Conservation (phyloP, 1,140 invertebrate species). For the Temnothorax nylanderi region DNA sequence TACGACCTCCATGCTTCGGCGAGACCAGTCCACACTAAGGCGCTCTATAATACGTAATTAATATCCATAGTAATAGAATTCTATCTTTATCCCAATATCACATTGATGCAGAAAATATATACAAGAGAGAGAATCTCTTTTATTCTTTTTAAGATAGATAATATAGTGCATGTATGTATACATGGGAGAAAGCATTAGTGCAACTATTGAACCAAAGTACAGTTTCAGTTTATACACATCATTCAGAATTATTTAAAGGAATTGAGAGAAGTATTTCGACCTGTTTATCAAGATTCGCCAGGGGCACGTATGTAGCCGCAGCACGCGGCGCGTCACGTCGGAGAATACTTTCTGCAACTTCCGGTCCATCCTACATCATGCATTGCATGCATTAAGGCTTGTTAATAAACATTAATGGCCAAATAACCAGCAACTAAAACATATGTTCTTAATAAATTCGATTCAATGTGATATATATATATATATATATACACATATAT, state of each 20-base stretch:
- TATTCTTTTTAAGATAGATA: slow-evolving; percentile 65
- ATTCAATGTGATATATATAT: slow-evolving; percentile 69
- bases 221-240: slow-evolving; percentile 74
- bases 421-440: slow-evolving; percentile 79
- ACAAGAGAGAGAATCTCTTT: slow-evolving; percentile 65
- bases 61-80: slow-evolving; percentile 57
- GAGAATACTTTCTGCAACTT: slow-evolving; percentile 83
- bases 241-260: slow-evolving; percentile 79
- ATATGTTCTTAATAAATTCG: slow-evolving; percentile 74
- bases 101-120: slow-evolving; percentile 76
- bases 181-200: slow-evolving; percentile 77
- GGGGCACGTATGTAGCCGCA: slow-evolving; percentile 84
- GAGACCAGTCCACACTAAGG: slow-evolving; percentile 82
- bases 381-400: slow-evolving; percentile 85
- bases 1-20: slow-evolving; percentile 82
- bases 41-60: slow-evolving; percentile 78
- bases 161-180: slow-evolving; percentile 76
- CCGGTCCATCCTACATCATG: slow-evolving; percentile 85
- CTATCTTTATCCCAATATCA: slow-evolving; percentile 48
- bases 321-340: slow-evolving; percentile 83
- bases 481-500: slow-evolving; percentile 44
- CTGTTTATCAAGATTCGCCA: slow-evolving; percentile 85
- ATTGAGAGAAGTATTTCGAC: slow-evolving; percentile 85
- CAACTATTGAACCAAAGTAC: slow-evolving; percentile 70
- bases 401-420: slow-evolving; percentile 82